Evolutionary conservation across 1,140 invertebrate species (phyloP), one percentile per base, ranked within the genome.

Genomic region (Ditylenchus dipsaci): DNA sequence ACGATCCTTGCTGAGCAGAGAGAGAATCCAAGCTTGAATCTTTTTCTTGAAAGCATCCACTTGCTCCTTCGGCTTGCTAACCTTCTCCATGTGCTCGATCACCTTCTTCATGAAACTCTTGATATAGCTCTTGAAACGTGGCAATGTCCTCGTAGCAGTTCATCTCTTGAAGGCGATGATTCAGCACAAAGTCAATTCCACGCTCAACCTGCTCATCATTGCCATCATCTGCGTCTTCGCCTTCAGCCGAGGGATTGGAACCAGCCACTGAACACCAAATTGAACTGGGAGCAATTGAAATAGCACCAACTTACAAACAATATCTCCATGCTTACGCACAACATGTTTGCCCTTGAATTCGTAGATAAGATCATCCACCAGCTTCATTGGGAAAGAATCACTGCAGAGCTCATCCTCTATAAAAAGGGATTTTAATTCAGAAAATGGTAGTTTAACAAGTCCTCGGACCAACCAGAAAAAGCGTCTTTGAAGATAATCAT

Each of bases 401-500:
- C 93, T 93, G 86, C 95, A 95, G 90, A 97, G 92, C 86, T 97
- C 94, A 85, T 97, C 93, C 78, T 91, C 72, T 69, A 61, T 43
- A 78, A 59, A 65, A 13, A 7, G 17, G 15, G n/a, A n/a, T n/a
- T n/a, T n/a, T n/a, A 38, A 38, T 38, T 38, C 11, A 38, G 33
- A 38, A 38, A 38, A 38, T 38, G 33, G 11, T 38, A 19, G 38
- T 63, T 38, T 38, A 38, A 5, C 11, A 38, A 38, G 11, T 38
- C 33, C 3, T 53, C 42, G 45, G 60, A 63, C 83, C 88, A 88
- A 92, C 91, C 91, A 71, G 90, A 91, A 84, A 95, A 90, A 86
- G 91, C 88, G 87, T 95, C 92, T 86, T 94, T 95, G 87, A 89
- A 95, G 86, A 95, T 91, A 84, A 87, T 92, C 92, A 95, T 95